A percentile compares a stretch with the other conserved stretches of the same genome.
These are phyloP conservation scores for Monopis laevigella DNA, from an alignment of 2,888 invertebrate genomes.

Conservation along the genomic window DNA sequence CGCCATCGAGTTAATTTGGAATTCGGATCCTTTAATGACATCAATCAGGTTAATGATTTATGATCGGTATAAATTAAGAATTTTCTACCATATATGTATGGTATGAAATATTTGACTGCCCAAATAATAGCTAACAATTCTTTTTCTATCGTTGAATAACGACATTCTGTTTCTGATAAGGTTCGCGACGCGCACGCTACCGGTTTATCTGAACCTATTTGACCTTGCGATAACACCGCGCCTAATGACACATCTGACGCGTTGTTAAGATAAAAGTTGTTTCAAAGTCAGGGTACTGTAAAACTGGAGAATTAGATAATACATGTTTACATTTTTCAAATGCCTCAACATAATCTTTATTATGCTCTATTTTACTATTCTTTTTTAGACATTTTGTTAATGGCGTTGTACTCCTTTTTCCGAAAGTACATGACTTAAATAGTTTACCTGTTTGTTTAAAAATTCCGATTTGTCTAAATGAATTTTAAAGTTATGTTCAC, in stretches of 20 bases:
- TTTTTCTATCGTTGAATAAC: too few species aligned
- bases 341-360: background rate
- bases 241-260: constrained; percentile 6
- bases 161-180: too few species aligned
- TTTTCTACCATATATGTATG: too few species aligned
- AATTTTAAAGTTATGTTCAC: constrained; percentile 20
- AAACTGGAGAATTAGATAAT: constrained; percentile 21
- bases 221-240: constrained; percentile 9
- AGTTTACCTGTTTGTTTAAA: constrained; percentile 21
- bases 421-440: constrained; percentile 22
- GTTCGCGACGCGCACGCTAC: too few species aligned
- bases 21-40: too few species aligned
- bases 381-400: constrained; percentile 11
- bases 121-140: too few species aligned
- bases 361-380: background rate
- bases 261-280: constrained; percentile 15
- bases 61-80: too few species aligned
- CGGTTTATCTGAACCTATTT: constrained; percentile 8
- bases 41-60: too few species aligned
- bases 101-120: too few species aligned
- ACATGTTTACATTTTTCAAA: constrained; percentile 19
- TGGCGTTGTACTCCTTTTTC: constrained; percentile 14
- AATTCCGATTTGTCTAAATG: constrained; percentile 23
- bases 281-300: constrained; percentile 26
- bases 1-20: too few species aligned